A percentile compares a stretch with the other conserved stretches of the same genome.
Evolutionary conservation across 2,888 invertebrate species (phyloP).

Genomic region (Arge pagana): DNA sequence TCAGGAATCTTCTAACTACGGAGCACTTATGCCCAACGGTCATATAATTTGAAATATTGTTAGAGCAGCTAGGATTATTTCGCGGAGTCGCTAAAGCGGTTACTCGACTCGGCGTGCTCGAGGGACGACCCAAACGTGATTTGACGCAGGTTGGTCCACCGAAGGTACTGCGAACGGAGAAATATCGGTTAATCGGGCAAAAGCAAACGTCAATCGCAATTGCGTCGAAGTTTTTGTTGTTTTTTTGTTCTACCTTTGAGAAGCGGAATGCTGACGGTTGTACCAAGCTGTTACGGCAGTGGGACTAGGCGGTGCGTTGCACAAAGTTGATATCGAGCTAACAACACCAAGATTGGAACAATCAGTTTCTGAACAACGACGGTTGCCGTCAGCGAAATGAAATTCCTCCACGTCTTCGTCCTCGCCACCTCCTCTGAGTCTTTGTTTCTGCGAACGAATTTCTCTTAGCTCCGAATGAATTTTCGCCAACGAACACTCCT

Average conservation of each 20-base stretch:
- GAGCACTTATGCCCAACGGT: conserved; percentile 12
- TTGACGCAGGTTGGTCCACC: conserved; percentile 22
- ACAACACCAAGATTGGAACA: conserved; percentile 26
- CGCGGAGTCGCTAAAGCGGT: conserved; percentile 6
- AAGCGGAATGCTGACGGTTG: conserved; percentile 29
- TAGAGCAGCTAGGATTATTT: conserved; percentile 7
- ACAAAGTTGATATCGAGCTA: conserved; percentile 25
- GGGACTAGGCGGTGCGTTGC: conserved; percentile 28
- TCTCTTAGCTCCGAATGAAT: neutral
- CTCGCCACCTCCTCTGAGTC: conserved; percentile 39
- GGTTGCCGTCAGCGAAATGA: conserved; percentile 20
- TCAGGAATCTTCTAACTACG: conserved; percentile 22
- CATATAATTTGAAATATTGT: neutral
- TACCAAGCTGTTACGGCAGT: conserved; percentile 37
- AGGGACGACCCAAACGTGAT: conserved; percentile 19
- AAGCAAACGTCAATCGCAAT: too few species aligned
- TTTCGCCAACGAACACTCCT: conserved; percentile 9
- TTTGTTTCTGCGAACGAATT: conserved; percentile 26
- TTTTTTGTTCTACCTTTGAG: too few species aligned
- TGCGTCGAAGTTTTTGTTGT: too few species aligned
- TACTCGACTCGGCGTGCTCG: conserved; percentile 26
- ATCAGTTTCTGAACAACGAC: conserved; percentile 28
- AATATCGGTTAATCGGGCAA: too few species aligned
- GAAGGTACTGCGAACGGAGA: conserved; percentile 27
- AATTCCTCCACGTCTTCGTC: conserved; percentile 22